phyloP scores from a whole-genome alignment of 2,888 invertebrate genomes.

The Candidula unifasciata region DNA sequence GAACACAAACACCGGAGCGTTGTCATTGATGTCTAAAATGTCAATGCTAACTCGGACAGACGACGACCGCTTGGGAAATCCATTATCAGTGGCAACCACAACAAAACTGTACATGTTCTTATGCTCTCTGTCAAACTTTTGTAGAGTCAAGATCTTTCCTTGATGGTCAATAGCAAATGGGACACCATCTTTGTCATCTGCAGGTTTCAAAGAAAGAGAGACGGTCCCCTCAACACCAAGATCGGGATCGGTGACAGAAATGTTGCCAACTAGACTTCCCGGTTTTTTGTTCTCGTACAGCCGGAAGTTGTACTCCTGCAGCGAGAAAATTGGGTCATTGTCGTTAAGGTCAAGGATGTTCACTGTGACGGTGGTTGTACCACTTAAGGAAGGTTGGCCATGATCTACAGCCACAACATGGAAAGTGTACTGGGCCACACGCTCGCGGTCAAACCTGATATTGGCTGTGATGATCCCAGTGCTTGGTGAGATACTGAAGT shows the following conservation, averaged over 20 bases:
- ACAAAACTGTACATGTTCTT: neutral
- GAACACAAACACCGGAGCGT: constrained; percentile 37
- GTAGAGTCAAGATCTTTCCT: constrained; percentile 2
- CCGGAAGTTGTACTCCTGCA: constrained; percentile 38
- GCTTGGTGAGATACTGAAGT: constrained; percentile 89
- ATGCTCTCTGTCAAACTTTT: constrained; percentile 33
- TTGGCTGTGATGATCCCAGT: constrained; percentile 91
- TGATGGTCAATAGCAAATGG: constrained; percentile 36
- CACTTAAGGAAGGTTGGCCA: constrained; percentile 85
- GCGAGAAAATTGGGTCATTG: constrained; percentile 88
- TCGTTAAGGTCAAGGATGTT: constrained; percentile 97
- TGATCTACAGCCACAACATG: constrained; percentile 90
- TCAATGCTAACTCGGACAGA: constrained; percentile 17
- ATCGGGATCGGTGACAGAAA: constrained; percentile 94
- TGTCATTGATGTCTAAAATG: constrained; percentile 45
- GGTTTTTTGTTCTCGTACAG: constrained; percentile 92
- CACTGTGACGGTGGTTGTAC: constrained; percentile 83
- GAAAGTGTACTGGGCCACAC: constrained; percentile 88
- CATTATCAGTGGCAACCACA: constrained; percentile 44
- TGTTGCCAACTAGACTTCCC: constrained; percentile 91
- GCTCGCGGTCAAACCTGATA: constrained; percentile 89
- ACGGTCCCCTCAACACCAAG: constrained; percentile 26
- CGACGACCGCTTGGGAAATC: constrained; percentile 19
- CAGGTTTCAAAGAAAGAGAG: constrained; percentile 4
- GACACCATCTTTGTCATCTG: neutral